Base-by-base conservation (phyloP, 37 sponge, comb jelly and placozoan species). In the Eunapius fragilis region DNA sequence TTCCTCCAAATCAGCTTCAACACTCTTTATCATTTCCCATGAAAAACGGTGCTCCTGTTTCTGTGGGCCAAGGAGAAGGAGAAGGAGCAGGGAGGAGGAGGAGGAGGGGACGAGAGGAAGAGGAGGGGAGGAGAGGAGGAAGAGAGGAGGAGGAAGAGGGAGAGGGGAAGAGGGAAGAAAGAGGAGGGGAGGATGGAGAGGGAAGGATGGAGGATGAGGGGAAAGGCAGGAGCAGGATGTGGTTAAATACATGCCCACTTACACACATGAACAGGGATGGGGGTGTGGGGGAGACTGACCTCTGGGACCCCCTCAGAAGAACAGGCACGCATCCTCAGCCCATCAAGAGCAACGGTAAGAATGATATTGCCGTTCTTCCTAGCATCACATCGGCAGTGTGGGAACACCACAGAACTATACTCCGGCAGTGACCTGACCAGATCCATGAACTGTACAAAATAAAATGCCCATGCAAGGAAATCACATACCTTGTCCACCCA, bases 361-460 rank as follows among this genome's bases (percentile, higher is more conserved):
- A 92, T 96, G 26, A 99, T 89, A 83, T 99, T 91, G 13, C 99
- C 99, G 33, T 78, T 85, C 74, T 97, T 99, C 25, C 99, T 74
- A 14, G 93, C 96, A 67, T 99, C 98, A 80, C 93, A 94, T 22
- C 69, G 27, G 45, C 96, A 95, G 86, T 97, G 98, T 19, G 99
- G 99, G 80, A 99, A 99, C 2, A 82, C 37, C n/a, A 99, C 70
- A 33, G 76, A 74, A 79, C 80, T 84, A 74, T 99, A 99, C 35
- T 79, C 87, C 11, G 88, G 82, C 25, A 94, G 37, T 0, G 89
- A 77, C 22, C 84, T 91, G 0, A 82, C 90, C 37, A 93, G 47
- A 31, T 88, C 82, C 72, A 99, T 67, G 77, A 88, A 97, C 96
- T 98, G 84, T 24, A 34, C 13, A 80, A 3, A 48, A 14, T 78